These are phyloP conservation scores for Tetheella fluctuosa DNA, from an alignment of 2,888 invertebrate species.

Conservation along the genomic window DNA sequence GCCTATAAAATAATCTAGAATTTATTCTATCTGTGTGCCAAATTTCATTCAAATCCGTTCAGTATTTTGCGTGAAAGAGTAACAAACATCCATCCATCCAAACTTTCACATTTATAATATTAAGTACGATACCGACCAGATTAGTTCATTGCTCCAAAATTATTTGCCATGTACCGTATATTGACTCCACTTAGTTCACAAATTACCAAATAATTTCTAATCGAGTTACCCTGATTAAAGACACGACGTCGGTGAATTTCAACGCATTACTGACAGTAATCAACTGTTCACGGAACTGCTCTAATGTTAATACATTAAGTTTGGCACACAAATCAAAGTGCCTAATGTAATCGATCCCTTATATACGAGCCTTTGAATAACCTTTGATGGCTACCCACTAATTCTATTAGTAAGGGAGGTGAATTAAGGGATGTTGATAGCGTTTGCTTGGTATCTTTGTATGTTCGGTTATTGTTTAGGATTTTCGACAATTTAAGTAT, in stretches of 20 bases:
- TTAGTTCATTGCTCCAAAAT: neutral
- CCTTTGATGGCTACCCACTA: slow-evolving; percentile 4
- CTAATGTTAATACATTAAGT: neutral
- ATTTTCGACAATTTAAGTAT: too few species aligned
- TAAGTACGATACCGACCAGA: too few species aligned
- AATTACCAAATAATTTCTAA: slow-evolving; percentile 1
- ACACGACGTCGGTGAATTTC: neutral
- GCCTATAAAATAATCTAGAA: too few species aligned
- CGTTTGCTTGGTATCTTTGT: neutral
- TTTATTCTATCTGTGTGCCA: too few species aligned
- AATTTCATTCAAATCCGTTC: too few species aligned
- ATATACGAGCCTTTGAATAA: slow-evolving; percentile 1
- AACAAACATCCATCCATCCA: too few species aligned
- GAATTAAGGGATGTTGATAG: neutral
- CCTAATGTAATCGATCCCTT: slow-evolving; percentile 7
- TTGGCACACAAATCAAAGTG: slow-evolving; percentile 9
- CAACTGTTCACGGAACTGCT: neutral
- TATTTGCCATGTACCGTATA: neutral
- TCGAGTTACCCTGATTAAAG: neutral
- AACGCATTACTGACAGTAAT: neutral
- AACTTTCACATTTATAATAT: too few species aligned
- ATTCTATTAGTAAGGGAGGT: slow-evolving; percentile 6
- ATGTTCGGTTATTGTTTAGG: too few species aligned
- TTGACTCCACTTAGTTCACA: neutral
- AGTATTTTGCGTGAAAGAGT: too few species aligned